Percentiles rank a stretch among this genome's conserved stretches.
Conservation (phyloP, 2,888 invertebrate genomes). For the Cristatella mucedo region DNA sequence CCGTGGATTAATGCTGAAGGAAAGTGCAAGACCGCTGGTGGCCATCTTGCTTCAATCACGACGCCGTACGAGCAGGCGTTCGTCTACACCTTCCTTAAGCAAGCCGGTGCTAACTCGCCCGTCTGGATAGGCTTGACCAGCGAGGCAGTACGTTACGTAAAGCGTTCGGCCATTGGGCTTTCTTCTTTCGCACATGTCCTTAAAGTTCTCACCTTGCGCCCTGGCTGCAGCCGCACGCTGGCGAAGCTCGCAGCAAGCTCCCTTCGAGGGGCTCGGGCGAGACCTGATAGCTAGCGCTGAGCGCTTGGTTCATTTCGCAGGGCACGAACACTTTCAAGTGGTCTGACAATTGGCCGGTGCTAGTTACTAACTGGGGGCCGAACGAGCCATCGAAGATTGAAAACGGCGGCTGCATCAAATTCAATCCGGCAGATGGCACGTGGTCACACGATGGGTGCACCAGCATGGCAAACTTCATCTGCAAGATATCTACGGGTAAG, state of each 20-base stretch:
- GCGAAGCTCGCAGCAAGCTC: too few species aligned
- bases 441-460: background rate
- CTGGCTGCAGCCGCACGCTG: too few species aligned
- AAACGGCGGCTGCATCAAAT: too few species aligned
- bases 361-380: slow-evolving; percentile 7
- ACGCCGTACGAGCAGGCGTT: slow-evolving; percentile 7
- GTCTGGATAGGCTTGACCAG: slow-evolving; percentile 3
- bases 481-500: slow-evolving; percentile 3
- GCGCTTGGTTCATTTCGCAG: too few species aligned
- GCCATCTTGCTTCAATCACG: background rate
- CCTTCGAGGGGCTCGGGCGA: too few species aligned
- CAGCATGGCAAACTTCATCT: background rate
- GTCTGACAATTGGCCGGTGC: slow-evolving; percentile 5
- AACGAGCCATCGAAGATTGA: slow-evolving; percentile 6
- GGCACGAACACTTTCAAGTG: slow-evolving; percentile 3
- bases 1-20: background rate
- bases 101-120: background rate
- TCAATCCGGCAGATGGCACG: too few species aligned
- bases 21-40: background rate
- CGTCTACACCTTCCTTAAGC: background rate
- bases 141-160: background rate
- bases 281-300: too few species aligned
- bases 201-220: too few species aligned
- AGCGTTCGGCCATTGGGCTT: too few species aligned
- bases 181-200: too few species aligned